A percentile compares a stretch with the other conserved stretches of the same genome.
Evolutionary conservation across 2,797 vertebrate species (phyloP).

Genomic region (Podarcis lilfordi): DNA sequence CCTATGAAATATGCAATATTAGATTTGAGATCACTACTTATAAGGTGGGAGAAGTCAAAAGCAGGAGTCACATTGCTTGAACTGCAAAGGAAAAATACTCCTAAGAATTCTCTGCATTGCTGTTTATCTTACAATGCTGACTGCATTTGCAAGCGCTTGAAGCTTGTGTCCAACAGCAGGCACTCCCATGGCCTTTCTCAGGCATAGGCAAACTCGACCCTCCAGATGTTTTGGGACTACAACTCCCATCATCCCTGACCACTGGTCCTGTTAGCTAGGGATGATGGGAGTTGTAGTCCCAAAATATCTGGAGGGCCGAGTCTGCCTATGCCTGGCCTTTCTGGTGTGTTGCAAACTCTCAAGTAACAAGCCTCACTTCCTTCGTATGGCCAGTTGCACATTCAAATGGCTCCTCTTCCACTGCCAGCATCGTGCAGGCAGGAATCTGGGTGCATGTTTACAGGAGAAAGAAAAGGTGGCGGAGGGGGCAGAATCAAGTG

Average conservation of each 20-base stretch:
- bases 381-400: background rate
- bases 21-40: background rate
- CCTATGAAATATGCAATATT: background rate
- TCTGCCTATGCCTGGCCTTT: no score
- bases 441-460: background rate
- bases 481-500: no score
- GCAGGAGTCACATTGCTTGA: background rate
- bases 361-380: background rate
- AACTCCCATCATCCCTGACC: no score
- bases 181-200: background rate
- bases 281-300: no score
- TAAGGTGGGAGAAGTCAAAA: background rate
- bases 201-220: no score
- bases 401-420: background rate
- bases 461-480: background rate
- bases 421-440: background rate
- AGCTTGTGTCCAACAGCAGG: background rate
- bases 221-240: no score
- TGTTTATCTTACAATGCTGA: background rate
- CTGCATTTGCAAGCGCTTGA: no score
- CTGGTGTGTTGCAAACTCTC: background rate
- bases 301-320: no score
- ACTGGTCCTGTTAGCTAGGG: no score
- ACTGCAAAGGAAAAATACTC: background rate
- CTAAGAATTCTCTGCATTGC: background rate